Base-by-base conservation (phyloP, 2,113 vertebrate genomes). In the Ammospiza nelsoni region DNA sequence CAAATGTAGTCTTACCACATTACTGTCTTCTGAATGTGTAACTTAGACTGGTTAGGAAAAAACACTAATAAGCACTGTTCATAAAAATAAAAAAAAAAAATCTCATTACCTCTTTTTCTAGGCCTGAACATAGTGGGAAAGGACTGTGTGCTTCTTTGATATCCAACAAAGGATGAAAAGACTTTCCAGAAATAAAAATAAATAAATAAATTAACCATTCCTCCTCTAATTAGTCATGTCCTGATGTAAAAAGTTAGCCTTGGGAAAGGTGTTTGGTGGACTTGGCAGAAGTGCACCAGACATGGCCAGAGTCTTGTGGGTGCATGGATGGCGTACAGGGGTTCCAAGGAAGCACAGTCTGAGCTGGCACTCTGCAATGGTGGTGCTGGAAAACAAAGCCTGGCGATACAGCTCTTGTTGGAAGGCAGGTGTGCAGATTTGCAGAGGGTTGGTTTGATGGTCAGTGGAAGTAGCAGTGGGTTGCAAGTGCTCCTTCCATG, bases 11-110 rank as follows among this genome's bases (percentile, higher is more conserved):
- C 95, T 96, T 92, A 96, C 85, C 90, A 77, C 86, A 78, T 94
- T 74, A 39, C 93, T 92, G 66, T 95, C 92, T 91, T 96, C 91
- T 97, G 95, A 92, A 95, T 97, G 97, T 97, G 94, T 97, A 96
- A 96, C 69, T 69, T 87, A 94, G 92, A 95, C 94, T 96, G 92
- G 89, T 41, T 91, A 92, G 92, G 89, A 84, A 94, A 79, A 82
- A 93, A 90, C 93, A 79, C 86, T 90, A 95, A 95, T 92, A 94
- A 94, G 91, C 66, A 87, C 90, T 96, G 94, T 84, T 96, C 94
- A 81, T 96, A 78, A 85, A 74, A 94, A 72, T 54, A 84, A 66
- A 51, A 90, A 46, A 49, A 35, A 52, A 28, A 54, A 86, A 84
- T 95, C 58, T 97, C 28, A 46, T 97, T 97, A 96, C 87, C 93